These are phyloP conservation scores for Rhyzopertha dominica DNA, from an alignment of 1,140 invertebrate genomes.

Conservation along the genomic window DNA sequence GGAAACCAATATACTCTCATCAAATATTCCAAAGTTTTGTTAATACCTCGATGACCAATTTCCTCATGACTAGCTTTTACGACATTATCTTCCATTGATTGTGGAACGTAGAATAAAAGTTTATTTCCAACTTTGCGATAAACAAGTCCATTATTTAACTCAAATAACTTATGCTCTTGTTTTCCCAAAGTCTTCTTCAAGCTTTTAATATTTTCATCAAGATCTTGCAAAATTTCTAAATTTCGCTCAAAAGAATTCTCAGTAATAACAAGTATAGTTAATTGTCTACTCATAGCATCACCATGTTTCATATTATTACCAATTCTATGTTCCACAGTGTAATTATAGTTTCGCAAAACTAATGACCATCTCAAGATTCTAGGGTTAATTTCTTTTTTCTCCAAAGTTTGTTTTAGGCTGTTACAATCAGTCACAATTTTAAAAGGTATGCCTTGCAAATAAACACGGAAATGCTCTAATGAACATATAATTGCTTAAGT, in stretches of 20 bases:
- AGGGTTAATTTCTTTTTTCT: conserved; percentile 13
- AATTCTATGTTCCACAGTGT: conserved; percentile 20
- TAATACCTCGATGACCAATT: conserved; percentile 24
- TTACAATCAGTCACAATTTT: conserved; percentile 18
- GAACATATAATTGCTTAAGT: conserved; percentile 13
- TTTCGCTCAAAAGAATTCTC: conserved; percentile 19
- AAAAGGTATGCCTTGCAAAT: conserved; percentile 10
- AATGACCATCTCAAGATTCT: conserved; percentile 24
- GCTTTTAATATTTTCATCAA: too few species aligned
- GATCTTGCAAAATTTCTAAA: too few species aligned
- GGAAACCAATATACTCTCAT: conserved; percentile 18
- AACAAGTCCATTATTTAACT: too few species aligned
- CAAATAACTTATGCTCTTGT: too few species aligned
- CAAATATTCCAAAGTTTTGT: conserved; percentile 22
- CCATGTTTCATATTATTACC: conserved; percentile 19
- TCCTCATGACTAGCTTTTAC: conserved; percentile 23
- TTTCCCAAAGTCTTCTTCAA: too few species aligned
- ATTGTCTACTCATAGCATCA: conserved; percentile 20
- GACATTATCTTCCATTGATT: conserved; percentile 17
- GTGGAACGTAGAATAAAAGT: conserved; percentile 26
- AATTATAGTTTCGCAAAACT: conserved; percentile 22
- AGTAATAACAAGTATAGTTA: conserved; percentile 17
- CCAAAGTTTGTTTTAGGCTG: conserved; percentile 10
- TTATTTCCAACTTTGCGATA: conserved; percentile 5
- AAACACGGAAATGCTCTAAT: conserved; percentile 5